Evolutionary conservation across 2,888 invertebrate genomes (phyloP).

Genomic region (Resseliella maxima): DNA sequence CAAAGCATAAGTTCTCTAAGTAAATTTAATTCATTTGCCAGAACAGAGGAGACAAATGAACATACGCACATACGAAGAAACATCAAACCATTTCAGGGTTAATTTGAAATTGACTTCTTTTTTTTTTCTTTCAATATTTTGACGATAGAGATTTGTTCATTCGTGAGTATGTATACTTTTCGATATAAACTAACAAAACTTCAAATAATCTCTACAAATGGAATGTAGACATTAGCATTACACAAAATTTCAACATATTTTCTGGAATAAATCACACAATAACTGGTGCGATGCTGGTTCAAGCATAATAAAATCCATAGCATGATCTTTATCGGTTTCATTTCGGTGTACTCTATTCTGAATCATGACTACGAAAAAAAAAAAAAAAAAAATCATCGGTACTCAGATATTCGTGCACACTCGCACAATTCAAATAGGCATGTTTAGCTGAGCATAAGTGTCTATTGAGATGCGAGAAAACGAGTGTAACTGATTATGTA

Average conservation of each 20-base stretch:
- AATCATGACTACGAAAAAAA: too few relatives aligned
- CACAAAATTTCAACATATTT: neutral
- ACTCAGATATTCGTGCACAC: neutral
- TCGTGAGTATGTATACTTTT: neutral
- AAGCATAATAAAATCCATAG: neutral
- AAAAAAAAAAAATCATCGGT: too few relatives aligned
- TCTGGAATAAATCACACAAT: neutral
- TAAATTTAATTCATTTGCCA: neutral
- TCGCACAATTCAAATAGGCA: neutral
- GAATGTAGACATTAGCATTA: neutral
- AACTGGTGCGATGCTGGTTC: neutral
- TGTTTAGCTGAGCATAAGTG: conserved; percentile 3
- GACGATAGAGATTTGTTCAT: neutral
- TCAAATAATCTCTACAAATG: neutral
- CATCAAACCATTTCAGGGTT: neutral
- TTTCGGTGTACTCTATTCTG: too few relatives aligned
- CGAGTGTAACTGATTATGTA: neutral
- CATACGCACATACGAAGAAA: too few relatives aligned
- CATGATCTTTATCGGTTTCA: neutral
- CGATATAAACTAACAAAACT: neutral
- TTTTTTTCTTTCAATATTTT: neutral
- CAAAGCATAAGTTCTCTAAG: neutral
- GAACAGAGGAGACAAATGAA: too few relatives aligned
- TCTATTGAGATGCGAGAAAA: neutral
- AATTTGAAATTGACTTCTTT: neutral